Conservation (phyloP, 2,797 vertebrate species). For the Anolis apletophallus region DNA sequence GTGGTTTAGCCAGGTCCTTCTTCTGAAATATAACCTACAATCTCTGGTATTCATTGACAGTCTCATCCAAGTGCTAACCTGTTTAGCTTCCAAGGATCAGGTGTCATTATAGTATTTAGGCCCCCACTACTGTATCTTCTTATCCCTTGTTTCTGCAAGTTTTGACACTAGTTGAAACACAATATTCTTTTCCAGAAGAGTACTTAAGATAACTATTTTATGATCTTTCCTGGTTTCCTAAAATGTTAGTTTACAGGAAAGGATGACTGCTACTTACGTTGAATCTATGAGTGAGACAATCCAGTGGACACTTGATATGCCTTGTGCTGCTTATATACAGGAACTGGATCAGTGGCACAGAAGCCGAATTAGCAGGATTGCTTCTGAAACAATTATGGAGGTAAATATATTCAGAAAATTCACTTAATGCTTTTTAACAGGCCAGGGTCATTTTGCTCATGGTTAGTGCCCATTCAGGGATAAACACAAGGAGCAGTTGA, state of each 20-base stretch:
- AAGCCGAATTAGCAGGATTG: constrained; percentile 80
- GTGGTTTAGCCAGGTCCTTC: no score
- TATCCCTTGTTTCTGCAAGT: neutral
- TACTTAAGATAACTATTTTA: neutral
- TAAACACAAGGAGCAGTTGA: neutral
- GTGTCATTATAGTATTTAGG: no score
- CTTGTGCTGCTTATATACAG: constrained; percentile 83
- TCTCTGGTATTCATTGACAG: no score
- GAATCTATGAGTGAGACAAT: constrained; percentile 71
- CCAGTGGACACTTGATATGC: constrained; percentile 83
- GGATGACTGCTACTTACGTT: constrained; percentile 79
- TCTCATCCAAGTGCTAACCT: no score
- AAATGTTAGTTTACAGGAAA: constrained; percentile 82
- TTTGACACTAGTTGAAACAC: neutral
- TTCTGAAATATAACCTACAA: no score
- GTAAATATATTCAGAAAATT: constrained; percentile 73
- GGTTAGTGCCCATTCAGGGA: neutral
- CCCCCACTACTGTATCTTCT: no score
- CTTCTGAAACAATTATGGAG: constrained; percentile 80
- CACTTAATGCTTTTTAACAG: neutral
- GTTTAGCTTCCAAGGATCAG: no score
- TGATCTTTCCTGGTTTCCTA: neutral
- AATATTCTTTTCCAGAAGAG: neutral
- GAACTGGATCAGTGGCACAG: constrained; percentile 86
- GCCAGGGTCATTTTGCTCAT: neutral